These are phyloP conservation scores for Eulemur albifrons DNA, from an alignment of 2,797 vertebrate species.

Conservation along the genomic window DNA sequence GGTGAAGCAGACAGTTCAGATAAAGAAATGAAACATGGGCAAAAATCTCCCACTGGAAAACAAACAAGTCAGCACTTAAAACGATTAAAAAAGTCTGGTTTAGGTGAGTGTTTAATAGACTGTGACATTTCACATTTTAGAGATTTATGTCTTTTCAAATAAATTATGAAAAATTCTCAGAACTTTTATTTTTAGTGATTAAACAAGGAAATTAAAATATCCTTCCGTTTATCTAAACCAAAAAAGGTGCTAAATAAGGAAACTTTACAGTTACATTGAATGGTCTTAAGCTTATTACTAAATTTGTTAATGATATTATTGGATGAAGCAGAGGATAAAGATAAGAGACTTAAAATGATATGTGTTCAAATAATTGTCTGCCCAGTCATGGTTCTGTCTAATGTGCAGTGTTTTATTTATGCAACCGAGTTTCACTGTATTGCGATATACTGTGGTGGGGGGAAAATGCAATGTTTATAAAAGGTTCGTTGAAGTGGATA, in stretches of 20 bases:
- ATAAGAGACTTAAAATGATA: constrained; percentile 57
- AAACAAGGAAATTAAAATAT: constrained; percentile 29
- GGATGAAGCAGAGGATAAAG: constrained; percentile 64
- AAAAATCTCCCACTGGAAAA: constrained; percentile 89
- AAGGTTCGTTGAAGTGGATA: neutral
- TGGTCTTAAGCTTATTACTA: constrained; percentile 2
- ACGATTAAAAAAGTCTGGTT: constrained; percentile 90
- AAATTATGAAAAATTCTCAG: neutral
- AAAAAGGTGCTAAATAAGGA: neutral
- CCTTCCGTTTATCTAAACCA: neutral
- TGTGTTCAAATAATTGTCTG: constrained; percentile 68
- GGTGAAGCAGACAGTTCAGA: constrained; percentile 91
- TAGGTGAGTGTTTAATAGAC: constrained; percentile 86
- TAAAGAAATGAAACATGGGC: constrained; percentile 90
- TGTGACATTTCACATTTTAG: constrained; percentile 37
- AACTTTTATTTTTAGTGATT: neutral
- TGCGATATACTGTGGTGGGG: constrained; percentile 7
- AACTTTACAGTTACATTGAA: neutral
- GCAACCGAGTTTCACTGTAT: constrained; percentile 34
- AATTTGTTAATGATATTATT: constrained; percentile 34
- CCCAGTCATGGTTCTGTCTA: constrained; percentile 43
- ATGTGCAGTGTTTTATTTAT: constrained; percentile 48
- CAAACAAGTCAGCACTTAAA: constrained; percentile 91
- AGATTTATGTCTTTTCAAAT: constrained; percentile 22
- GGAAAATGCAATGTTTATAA: neutral